A percentile compares a stretch with the other conserved stretches of the same genome.
Evolutionary conservation across 2,113 vertebrate species (phyloP).

Genomic region (Epinephelus fuscoguttatus): DNA sequence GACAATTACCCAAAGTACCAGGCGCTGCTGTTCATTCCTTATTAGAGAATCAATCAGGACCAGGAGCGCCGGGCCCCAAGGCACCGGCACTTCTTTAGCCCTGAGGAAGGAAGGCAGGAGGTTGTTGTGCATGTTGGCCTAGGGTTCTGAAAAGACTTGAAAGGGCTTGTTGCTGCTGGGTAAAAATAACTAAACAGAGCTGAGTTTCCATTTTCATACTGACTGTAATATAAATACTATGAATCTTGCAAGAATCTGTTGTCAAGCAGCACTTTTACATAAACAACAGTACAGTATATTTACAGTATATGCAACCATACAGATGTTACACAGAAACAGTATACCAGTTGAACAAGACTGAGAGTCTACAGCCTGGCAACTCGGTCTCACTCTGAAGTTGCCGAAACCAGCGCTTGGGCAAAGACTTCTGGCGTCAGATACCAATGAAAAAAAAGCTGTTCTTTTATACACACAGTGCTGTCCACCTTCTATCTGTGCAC

Average conservation of each 20-base stretch:
- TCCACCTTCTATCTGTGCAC: too few species aligned
- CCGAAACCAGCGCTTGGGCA: too few species aligned
- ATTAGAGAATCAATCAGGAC: slow-evolving; percentile 73
- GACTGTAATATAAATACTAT: background rate
- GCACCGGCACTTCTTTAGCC: slow-evolving; percentile 17
- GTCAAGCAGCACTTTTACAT: background rate
- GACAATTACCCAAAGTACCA: slow-evolving; percentile 72
- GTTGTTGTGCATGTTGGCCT: slow-evolving; percentile 14
- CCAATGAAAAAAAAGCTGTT: too few species aligned
- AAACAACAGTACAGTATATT: background rate
- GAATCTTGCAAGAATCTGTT: background rate
- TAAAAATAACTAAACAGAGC: background rate
- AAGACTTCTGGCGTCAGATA: too few species aligned
- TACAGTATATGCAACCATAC: background rate
- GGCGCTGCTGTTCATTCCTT: slow-evolving; percentile 65
- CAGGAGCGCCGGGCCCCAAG: slow-evolving; percentile 1
- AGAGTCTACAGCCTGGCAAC: background rate
- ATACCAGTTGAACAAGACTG: background rate
- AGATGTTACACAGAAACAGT: background rate
- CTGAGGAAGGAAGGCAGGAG: background rate
- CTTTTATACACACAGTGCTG: too few species aligned
- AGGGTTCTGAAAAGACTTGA: background rate
- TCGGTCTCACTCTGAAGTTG: too few species aligned
- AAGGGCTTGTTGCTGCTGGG: slow-evolving; percentile 4
- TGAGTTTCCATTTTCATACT: background rate